Evolutionary conservation across 2,797 vertebrate species (phyloP), one percentile per base, ranked within the genome.

Genomic region (Diplodus puntazzo): DNA sequence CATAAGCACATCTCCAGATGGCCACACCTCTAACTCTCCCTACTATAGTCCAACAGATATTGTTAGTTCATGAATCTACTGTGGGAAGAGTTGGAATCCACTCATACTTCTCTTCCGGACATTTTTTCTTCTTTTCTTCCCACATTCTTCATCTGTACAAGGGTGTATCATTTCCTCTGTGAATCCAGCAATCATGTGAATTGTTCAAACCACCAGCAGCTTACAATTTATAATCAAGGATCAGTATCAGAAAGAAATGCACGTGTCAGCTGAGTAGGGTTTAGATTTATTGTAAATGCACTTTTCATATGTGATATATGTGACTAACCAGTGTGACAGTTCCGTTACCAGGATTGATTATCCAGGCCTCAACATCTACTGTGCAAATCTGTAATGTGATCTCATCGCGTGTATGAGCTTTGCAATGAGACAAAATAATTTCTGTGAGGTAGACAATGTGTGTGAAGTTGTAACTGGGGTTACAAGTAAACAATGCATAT

Each of bases 1-100:
- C 21, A 92, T 75, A 88, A 94, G 90, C 93, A 95, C 91, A 89
- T 90, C 89, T 93, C 94, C 94, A 94, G 92, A 84, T 92, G 93
- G 87, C 84, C 92, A 94, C 92, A 95, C 94, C 93, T 90, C 88
- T 91, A 91, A 83, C 76, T 83, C 80, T 92, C 88, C 83, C 92
- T 91, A 89, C 54, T 66, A 64, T 50, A 73, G 50, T 75, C 71
- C 69, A 64, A 78, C 67, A 73, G 63, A 69, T 83, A 73, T 25
- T 49, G 45, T 86, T 73, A 63, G 46, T 39, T 86, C 77, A 16
- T 80, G 72, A 85, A 81, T 89, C 71, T 86, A 87, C 71, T 54
- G 79, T 62, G 76, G 77, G 67, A 85, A 83, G 74, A 86, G 64
- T 34, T 66, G 54, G 74, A 73, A 86, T 91, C 88, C 88, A 27